These are phyloP conservation scores for Dufourea novaeangliae DNA, from an alignment of 1,140 invertebrate species.

Conservation along the genomic window DNA sequence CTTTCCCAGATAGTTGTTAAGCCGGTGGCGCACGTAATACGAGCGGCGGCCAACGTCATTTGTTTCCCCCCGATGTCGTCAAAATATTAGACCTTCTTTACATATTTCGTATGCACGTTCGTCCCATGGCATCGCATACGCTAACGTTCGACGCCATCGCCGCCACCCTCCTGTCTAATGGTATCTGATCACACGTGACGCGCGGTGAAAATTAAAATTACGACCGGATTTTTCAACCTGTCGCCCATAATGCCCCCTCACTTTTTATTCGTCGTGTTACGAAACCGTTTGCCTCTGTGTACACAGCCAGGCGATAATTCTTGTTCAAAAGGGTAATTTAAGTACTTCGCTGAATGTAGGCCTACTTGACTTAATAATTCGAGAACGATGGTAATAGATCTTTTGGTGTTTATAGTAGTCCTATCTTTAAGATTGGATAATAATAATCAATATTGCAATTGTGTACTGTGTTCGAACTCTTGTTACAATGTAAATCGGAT, in stretches of 20 bases:
- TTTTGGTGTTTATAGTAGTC: too few relatives aligned
- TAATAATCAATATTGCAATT: too few relatives aligned
- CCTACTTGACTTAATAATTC: conserved; percentile 3
- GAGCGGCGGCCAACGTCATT: conserved; percentile 10
- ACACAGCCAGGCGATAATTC: background rate
- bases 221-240: conserved; percentile 16
- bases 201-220: conserved; percentile 24
- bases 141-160: background rate
- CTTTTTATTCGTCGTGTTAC: background rate
- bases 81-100: conserved; percentile 30
- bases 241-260: background rate
- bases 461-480: too few relatives aligned
- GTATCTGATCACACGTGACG: conserved; percentile 28
- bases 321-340: background rate
- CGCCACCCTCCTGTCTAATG: background rate
- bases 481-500: too few relatives aligned
- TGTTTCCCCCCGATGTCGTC: conserved; percentile 22
- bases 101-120: conserved; percentile 9
- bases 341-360: background rate
- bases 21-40: conserved; percentile 14
- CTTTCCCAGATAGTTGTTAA: conserved; percentile 38
- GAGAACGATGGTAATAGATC: too few relatives aligned
- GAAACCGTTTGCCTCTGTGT: background rate
- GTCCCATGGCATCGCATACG: background rate
- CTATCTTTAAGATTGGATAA: too few relatives aligned